These are phyloP conservation scores for Diarsia dahlii DNA, from an alignment of 2,888 invertebrate genomes.

Conservation along the genomic window DNA sequence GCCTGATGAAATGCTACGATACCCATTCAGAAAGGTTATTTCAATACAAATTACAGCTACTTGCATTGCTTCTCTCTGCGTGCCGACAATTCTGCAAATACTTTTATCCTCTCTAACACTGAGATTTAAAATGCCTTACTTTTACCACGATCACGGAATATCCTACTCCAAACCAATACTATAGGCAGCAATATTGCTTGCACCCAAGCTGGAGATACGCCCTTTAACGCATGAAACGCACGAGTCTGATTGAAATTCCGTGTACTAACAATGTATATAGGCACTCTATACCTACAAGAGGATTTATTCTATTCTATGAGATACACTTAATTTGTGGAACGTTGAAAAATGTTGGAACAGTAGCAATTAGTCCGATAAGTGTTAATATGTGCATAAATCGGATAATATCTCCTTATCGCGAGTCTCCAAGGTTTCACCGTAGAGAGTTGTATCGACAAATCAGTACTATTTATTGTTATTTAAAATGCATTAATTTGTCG, in stretches of 20 bases:
- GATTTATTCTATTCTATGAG: constrained; percentile 84
- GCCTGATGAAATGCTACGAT: constrained; percentile 88
- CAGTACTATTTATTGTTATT: constrained; percentile 61
- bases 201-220: constrained; percentile 45
- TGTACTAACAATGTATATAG: constrained; percentile 88
- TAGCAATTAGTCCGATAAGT: constrained; percentile 87
- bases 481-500: constrained; percentile 59
- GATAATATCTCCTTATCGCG: constrained; percentile 72
- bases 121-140: constrained; percentile 66
- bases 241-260: constrained; percentile 89
- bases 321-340: constrained; percentile 82
- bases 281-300: constrained; percentile 83
- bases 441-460: constrained; percentile 56
- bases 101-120: constrained; percentile 85
- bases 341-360: constrained; percentile 82
- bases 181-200: constrained; percentile 57
- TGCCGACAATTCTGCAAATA: constrained; percentile 90
- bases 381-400: constrained; percentile 82
- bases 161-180: constrained; percentile 40
- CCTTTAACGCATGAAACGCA: constrained; percentile 38
- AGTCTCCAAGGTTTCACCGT: constrained; percentile 38
- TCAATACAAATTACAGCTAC: constrained; percentile 90
- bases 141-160: constrained; percentile 44
- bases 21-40: constrained; percentile 89
- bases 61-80: constrained; percentile 86